Percentiles rank a stretch among this genome's conserved stretches.
These are phyloP conservation scores for Acrossocheilus wenchowensis DNA, from an alignment of 2,797 vertebrate genomes.

Conservation along the genomic window DNA sequence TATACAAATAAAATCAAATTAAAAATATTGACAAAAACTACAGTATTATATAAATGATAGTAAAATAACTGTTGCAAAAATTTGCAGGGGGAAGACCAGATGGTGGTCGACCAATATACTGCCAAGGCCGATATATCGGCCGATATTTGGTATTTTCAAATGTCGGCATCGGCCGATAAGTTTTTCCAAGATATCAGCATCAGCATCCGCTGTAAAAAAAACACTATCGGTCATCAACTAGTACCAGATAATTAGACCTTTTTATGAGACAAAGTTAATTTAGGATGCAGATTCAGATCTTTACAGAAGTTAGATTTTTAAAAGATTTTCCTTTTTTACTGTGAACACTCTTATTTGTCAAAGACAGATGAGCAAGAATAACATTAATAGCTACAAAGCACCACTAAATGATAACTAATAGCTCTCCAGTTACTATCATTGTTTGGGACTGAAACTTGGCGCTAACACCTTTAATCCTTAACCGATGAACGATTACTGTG, in stretches of 20 bases:
- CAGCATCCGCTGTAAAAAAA: too few relatives aligned
- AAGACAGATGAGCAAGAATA: not conserved
- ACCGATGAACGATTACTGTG: not conserved
- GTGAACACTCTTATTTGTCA: not conserved
- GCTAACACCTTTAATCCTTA: not conserved
- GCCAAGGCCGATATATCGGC: too few relatives aligned
- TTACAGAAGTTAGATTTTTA: not conserved
- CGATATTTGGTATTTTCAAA: too few relatives aligned
- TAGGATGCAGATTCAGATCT: not conserved
- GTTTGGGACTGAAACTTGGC: not conserved
- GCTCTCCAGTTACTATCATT: not conserved
- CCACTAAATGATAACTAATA: conserved; percentile 1
- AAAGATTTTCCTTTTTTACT: not conserved
- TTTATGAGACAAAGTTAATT: not conserved
- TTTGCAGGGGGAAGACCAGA: too few relatives aligned
- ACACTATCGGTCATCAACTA: too few relatives aligned
- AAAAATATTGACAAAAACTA: not conserved
- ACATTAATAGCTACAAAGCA: not conserved
- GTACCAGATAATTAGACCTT: not conserved
- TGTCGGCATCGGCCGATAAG: too few relatives aligned
- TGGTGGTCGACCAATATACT: too few relatives aligned
- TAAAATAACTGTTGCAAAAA: not conserved
- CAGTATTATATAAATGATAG: not conserved
- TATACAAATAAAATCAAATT: not conserved
- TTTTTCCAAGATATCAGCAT: too few relatives aligned